phyloP scores from a whole-genome alignment of 2,888 invertebrate genomes.

The Tipula confusa region DNA sequence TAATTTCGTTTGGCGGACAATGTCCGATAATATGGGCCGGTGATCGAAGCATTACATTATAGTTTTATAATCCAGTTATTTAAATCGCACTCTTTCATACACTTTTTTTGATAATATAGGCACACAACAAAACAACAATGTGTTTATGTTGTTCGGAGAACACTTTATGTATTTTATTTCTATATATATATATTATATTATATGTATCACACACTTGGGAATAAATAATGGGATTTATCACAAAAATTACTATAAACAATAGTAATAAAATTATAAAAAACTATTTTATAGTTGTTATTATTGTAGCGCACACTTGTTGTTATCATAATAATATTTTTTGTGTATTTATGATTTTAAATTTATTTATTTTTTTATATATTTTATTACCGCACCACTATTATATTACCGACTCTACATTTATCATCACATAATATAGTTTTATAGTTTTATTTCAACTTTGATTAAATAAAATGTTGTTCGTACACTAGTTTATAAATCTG shows the following conservation, averaged over 20 bases:
- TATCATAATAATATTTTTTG: not conserved
- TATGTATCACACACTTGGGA: slow-evolving; percentile 4
- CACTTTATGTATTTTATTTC: not conserved
- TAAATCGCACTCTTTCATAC: not conserved
- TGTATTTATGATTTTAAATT: not conserved
- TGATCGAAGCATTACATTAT: slow-evolving; percentile 50
- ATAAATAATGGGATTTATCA: not conserved
- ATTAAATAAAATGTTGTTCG: not conserved
- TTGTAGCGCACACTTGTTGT: not conserved
- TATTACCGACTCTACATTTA: not conserved
- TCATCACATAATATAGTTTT: not conserved
- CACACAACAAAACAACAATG: not conserved
- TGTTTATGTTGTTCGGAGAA: not conserved
- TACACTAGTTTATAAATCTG: not conserved
- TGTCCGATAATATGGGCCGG: slow-evolving; percentile 52
- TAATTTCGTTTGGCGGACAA: slow-evolving; percentile 42
- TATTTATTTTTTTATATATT: not conserved
- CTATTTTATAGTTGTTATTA: not conserved
- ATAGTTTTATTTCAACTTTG: not conserved
- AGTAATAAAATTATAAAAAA: not conserved
- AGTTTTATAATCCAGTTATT: not conserved
- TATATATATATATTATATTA: no score
- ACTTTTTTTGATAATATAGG: not conserved
- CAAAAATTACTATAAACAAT: not conserved
- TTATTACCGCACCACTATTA: not conserved